phyloP scores from a whole-genome alignment of 2,888 invertebrate genomes.

The Ashinkailepas kermadecensis region DNA sequence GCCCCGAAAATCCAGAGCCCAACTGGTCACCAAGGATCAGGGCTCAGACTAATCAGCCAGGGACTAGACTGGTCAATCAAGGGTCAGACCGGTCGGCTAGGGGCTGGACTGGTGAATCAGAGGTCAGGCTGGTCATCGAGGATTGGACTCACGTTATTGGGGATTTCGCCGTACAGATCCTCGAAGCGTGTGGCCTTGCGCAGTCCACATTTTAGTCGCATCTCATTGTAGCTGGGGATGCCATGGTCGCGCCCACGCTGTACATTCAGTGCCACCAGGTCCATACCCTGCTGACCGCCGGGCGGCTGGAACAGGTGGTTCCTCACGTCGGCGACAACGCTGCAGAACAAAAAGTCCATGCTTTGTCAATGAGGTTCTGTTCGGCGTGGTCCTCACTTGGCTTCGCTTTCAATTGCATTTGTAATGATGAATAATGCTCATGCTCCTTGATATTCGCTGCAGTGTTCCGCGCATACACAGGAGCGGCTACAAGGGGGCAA shows the following conservation, averaged over 20 bases:
- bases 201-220: conserved; percentile 31
- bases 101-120: no score
- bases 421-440: neutral
- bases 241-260: conserved; percentile 33
- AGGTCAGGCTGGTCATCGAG: no score
- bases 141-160: neutral
- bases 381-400: conserved; percentile 20
- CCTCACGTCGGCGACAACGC: conserved; percentile 31
- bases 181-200: conserved; percentile 25
- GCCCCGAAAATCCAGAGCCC: no score
- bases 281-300: conserved; percentile 29
- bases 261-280: conserved; percentile 32
- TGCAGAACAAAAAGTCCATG: conserved; percentile 18
- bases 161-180: conserved; percentile 31
- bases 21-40: no score
- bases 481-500: neutral
- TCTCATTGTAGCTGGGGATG: conserved; percentile 31
- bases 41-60: no score
- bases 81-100: no score
- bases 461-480: no score
- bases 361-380: neutral
- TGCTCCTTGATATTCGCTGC: no score
- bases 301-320: conserved; percentile 34
- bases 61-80: no score
- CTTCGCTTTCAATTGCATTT: conserved; percentile 15